Evolutionary conservation across 2,797 vertebrate genomes (phyloP).

Genomic region (Emys orbicularis): DNA sequence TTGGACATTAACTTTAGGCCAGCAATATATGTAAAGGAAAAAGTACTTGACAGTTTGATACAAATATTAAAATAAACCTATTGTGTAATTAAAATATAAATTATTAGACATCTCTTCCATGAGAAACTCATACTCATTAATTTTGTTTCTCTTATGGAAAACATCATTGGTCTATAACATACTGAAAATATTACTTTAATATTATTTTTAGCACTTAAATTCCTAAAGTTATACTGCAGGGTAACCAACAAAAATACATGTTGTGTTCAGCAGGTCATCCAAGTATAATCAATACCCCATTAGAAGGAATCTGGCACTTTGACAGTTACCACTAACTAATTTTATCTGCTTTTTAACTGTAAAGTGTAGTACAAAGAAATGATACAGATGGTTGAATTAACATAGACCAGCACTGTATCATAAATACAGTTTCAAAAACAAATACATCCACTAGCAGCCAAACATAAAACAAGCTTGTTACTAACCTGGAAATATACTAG

Average conservation of each 20-base stretch:
- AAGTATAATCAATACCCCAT: slow-evolving; percentile 48
- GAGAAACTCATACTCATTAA: neutral
- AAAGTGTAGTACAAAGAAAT: slow-evolving; percentile 11
- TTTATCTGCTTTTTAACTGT: slow-evolving; percentile 24
- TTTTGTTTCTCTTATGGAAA: neutral
- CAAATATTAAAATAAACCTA: neutral
- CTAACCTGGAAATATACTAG: neutral
- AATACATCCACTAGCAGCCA: slow-evolving; percentile 15
- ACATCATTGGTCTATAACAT: neutral
- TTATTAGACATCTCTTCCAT: neutral
- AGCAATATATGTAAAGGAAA: neutral
- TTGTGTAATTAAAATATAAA: neutral
- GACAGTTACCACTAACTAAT: slow-evolving; percentile 8
- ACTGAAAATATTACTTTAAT: slow-evolving; percentile 11
- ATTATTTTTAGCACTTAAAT: neutral
- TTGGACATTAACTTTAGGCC: rapidly evolving
- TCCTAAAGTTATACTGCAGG: slow-evolving; percentile 1
- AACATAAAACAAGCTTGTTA: neutral
- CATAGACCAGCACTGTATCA: slow-evolving; percentile 9
- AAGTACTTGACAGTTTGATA: neutral
- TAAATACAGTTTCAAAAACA: slow-evolving; percentile 10
- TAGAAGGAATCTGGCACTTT: slow-evolving; percentile 49
- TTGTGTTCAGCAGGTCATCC: neutral
- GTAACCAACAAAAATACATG: neutral
- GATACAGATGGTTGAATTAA: slow-evolving; percentile 31